Evolutionary conservation across 2,888 invertebrate genomes (phyloP).

Genomic region (Uropetala carovei): DNA sequence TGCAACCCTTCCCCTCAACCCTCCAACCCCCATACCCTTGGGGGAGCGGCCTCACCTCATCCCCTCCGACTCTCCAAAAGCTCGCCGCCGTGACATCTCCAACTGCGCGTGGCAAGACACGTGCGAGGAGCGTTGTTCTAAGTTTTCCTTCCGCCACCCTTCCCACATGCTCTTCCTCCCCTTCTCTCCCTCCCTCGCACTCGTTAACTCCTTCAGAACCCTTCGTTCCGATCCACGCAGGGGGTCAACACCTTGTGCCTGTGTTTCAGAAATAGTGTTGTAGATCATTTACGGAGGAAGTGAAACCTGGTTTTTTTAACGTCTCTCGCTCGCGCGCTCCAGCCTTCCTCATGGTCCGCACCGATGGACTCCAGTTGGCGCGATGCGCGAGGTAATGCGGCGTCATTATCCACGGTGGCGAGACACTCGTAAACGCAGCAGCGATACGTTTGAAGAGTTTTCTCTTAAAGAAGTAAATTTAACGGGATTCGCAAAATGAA

Average conservation of each 20-base stretch:
- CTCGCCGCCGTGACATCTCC: slow-evolving; percentile 47
- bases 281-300: neutral
- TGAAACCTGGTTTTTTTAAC: neutral
- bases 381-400: neutral
- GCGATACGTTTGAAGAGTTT: no score
- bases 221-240: neutral
- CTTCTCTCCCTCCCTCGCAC: neutral
- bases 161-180: neutral
- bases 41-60: neutral
- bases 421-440: neutral
- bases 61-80: neutral
- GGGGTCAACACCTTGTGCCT: neutral
- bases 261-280: slow-evolving; percentile 1
- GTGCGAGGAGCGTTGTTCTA: neutral
- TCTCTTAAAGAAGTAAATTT: no score
- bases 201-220: neutral
- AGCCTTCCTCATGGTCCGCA: neutral
- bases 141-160: neutral
- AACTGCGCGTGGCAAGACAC: slow-evolving; percentile 36
- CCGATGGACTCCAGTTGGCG: neutral
- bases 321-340: no score
- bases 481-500: no score
- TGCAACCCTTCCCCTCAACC: neutral
- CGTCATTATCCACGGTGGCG: neutral
- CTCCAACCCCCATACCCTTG: neutral